phyloP scores from a whole-genome alignment of 2,797 vertebrate genomes.

The Pseudocheirus occidentalis region DNA sequence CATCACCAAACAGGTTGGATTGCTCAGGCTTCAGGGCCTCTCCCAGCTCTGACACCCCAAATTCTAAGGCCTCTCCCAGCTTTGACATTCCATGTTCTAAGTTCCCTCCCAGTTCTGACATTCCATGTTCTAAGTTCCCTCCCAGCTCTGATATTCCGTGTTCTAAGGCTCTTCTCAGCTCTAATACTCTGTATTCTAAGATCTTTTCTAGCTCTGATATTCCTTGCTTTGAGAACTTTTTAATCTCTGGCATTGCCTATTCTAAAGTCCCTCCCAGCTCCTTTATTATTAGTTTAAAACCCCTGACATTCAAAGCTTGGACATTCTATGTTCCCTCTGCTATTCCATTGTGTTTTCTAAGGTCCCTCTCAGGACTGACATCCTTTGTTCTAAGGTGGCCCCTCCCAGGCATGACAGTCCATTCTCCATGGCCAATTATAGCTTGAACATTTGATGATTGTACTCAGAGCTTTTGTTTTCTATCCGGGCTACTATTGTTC shows the following conservation, averaged over 20 bases:
- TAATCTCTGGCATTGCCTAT: not conserved
- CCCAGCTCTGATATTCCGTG: not conserved
- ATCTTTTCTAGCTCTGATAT: not conserved
- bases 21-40: not conserved
- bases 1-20: not conserved
- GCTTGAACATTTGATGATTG: not conserved
- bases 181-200: not conserved
- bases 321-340: not conserved
- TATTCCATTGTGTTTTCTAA: not conserved
- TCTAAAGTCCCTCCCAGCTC: not conserved
- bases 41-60: not conserved
- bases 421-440: not conserved
- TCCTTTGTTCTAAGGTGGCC: not conserved
- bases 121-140: not conserved
- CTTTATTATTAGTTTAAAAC: not conserved
- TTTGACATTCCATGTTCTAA: not conserved
- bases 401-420: not conserved
- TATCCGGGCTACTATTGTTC: not conserved
- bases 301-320: not conserved
- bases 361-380: not conserved
- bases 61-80: too few relatives aligned
- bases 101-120: not conserved
- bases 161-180: not conserved
- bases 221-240: not conserved
- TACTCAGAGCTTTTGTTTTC: not conserved